A percentile compares a stretch with the other conserved stretches of the same genome.
Conservation (phyloP, 1,140 invertebrate genomes). For the Apis laboriosa region DNA sequence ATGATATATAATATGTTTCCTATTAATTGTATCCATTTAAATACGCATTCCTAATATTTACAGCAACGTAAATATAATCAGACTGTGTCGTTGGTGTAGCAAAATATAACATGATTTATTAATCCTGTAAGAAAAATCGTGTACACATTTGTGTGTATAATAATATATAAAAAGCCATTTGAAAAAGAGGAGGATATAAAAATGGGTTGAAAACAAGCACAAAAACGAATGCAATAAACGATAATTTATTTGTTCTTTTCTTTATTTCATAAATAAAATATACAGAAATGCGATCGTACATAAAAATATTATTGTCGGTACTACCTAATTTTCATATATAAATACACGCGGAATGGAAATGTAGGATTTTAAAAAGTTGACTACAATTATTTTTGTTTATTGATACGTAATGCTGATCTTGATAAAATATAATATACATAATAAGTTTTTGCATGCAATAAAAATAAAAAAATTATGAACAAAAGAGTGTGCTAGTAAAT, state of each 20-base stretch:
- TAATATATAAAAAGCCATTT: conserved; percentile 57
- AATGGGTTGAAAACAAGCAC: conserved; percentile 67
- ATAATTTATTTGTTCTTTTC: conserved; percentile 61
- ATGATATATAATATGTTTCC: conserved; percentile 19
- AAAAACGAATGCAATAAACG: conserved; percentile 62
- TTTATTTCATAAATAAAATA: conserved; percentile 77
- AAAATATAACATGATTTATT: conserved; percentile 47
- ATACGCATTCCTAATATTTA: conserved; percentile 48
- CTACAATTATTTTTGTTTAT: neutral
- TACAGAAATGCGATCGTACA: conserved; percentile 71
- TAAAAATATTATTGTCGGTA: conserved; percentile 60
- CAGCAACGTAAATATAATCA: conserved; percentile 50
- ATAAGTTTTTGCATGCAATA: conserved; percentile 56
- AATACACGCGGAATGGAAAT: conserved; percentile 32
- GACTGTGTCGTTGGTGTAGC: conserved; percentile 34
- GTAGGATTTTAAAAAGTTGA: conserved; percentile 10
- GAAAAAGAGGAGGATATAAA: conserved; percentile 56
- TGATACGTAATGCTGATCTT: conserved; percentile 3
- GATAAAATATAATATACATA: conserved; percentile 40
- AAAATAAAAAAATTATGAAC: conserved; percentile 50
- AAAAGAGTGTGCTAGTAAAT: conserved; percentile 50
- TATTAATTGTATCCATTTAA: conserved; percentile 12
- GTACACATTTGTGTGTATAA: conserved; percentile 46
- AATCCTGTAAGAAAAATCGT: conserved; percentile 60
- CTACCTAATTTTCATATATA: conserved; percentile 49